phyloP scores from a whole-genome alignment of 2,113 vertebrate genomes.

The Larimichthys polyactis region DNA sequence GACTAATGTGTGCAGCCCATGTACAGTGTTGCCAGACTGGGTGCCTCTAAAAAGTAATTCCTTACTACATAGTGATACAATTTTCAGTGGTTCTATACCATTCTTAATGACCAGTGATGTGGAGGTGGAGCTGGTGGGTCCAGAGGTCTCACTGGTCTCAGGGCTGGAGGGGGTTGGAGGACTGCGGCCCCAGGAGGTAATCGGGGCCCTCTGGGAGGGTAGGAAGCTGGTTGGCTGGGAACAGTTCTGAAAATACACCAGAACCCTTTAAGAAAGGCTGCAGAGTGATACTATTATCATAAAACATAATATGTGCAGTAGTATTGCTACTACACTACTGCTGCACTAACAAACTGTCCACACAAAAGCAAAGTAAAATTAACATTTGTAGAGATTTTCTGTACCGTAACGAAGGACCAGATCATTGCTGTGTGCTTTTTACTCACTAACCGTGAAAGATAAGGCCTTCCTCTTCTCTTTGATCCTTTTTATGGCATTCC shows the following conservation, averaged over 20 bases:
- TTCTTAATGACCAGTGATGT: conserved; percentile 84
- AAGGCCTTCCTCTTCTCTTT: conserved; percentile 91
- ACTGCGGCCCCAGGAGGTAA: conserved; percentile 82
- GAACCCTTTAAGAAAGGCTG: background rate
- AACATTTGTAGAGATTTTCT: conserved; percentile 23
- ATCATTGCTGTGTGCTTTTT: conserved; percentile 14
- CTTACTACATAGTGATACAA: too few relatives aligned
- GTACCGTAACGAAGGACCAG: background rate
- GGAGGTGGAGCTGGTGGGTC: conserved; percentile 67
- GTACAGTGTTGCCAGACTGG: too few relatives aligned
- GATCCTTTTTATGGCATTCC: conserved; percentile 92
- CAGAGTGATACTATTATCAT: background rate
- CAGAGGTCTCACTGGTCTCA: conserved; percentile 78
- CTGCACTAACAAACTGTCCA: background rate
- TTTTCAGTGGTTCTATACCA: conserved; percentile 59
- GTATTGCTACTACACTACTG: background rate
- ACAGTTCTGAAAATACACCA: conserved; percentile 84
- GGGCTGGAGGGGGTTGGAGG: conserved; percentile 78
- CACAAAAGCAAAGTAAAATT: conserved; percentile 1
- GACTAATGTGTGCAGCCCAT: too few relatives aligned
- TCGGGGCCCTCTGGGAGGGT: conserved; percentile 83
- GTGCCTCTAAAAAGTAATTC: too few relatives aligned
- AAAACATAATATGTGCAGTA: background rate
- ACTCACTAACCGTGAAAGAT: conserved; percentile 85
- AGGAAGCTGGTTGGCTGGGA: conserved; percentile 87